Percentiles rank a stretch among this genome's conserved stretches.
Evolutionary conservation across 2,888 invertebrate genomes (phyloP).

Genomic region (Leucoma salicis): DNA sequence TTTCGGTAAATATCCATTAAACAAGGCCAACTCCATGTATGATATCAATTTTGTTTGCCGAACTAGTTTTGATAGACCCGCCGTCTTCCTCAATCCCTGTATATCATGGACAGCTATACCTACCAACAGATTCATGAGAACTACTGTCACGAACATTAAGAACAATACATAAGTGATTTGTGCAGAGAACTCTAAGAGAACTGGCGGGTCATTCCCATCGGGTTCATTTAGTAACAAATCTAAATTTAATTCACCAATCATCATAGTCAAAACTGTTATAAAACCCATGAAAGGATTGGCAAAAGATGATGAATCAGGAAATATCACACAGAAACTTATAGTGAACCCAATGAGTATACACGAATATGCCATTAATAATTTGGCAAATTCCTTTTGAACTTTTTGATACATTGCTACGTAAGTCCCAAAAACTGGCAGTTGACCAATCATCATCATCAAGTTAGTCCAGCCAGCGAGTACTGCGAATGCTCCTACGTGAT

Average conservation of each 20-base stretch:
- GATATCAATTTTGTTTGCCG: conserved; percentile 93
- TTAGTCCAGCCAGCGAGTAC: conserved; percentile 94
- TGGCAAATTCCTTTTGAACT: conserved; percentile 93
- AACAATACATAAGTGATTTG: conserved; percentile 92
- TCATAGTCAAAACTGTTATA: conserved; percentile 93
- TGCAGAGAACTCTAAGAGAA: conserved; percentile 89
- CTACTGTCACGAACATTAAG: conserved; percentile 91
- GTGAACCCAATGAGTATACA: conserved; percentile 93
- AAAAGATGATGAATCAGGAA: conserved; percentile 90
- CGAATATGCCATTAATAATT: conserved; percentile 92
- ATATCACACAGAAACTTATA: conserved; percentile 93
- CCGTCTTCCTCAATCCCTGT: conserved; percentile 92
- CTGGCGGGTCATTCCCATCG: conserved; percentile 89
- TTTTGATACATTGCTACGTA: conserved; percentile 96
- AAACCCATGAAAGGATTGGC: conserved; percentile 92
- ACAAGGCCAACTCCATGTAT: conserved; percentile 91
- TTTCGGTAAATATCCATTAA: conserved; percentile 89
- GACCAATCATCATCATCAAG: conserved; percentile 95
- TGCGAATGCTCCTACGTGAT: conserved; percentile 92
- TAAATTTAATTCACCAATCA: conserved; percentile 92
- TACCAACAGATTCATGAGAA: conserved; percentile 92
- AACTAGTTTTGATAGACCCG: conserved; percentile 91
- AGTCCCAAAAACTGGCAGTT: conserved; percentile 92
- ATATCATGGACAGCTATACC: conserved; percentile 95
- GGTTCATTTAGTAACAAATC: conserved; percentile 88